Evolutionary conservation across 2,888 invertebrate genomes (phyloP).

Genomic region (Itoplectis maculator): DNA sequence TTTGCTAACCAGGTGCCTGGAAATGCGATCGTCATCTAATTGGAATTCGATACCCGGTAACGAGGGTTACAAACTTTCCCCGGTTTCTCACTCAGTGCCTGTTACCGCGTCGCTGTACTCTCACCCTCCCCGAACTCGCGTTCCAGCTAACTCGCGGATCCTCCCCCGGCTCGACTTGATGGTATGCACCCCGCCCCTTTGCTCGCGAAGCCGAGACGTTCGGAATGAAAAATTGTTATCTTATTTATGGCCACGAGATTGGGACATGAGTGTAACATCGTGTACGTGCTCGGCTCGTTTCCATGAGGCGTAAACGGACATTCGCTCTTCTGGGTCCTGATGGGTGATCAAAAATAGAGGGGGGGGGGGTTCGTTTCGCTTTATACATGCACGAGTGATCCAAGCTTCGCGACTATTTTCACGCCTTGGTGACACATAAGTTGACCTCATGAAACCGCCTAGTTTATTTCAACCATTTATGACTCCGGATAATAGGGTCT

Average conservation of each 20-base stretch:
- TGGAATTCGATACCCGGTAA: conserved; percentile 83
- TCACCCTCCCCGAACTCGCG: conserved; percentile 62
- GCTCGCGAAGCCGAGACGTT: conserved; percentile 66
- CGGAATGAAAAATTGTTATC: conserved; percentile 82
- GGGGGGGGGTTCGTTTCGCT: conserved; percentile 39
- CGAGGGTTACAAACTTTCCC: conserved; percentile 82
- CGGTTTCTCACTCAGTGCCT: conserved; percentile 71
- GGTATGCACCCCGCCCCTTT: conserved; percentile 44
- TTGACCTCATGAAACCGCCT: conserved; percentile 48
- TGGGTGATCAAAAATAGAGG: neutral
- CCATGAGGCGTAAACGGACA: conserved; percentile 72
- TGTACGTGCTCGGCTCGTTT: conserved; percentile 50
- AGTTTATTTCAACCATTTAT: conserved; percentile 34
- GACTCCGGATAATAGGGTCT: conserved; percentile 38
- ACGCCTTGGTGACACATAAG: conserved; percentile 65
- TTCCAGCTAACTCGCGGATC: conserved; percentile 57
- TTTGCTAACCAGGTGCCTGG: conserved; percentile 70
- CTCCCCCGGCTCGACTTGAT: conserved; percentile 63
- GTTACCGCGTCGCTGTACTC: conserved; percentile 58
- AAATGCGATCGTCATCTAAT: conserved; percentile 83
- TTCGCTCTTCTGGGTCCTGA: conserved; percentile 44
- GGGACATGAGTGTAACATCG: conserved; percentile 72
- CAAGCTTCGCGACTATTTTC: conserved; percentile 68
- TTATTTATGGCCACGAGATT: conserved; percentile 82
- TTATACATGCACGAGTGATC: conserved; percentile 69